Evolutionary conservation across 2,797 vertebrate genomes (phyloP), one percentile per base, ranked within the genome.

Genomic region (Crocidura indochinensis): DNA sequence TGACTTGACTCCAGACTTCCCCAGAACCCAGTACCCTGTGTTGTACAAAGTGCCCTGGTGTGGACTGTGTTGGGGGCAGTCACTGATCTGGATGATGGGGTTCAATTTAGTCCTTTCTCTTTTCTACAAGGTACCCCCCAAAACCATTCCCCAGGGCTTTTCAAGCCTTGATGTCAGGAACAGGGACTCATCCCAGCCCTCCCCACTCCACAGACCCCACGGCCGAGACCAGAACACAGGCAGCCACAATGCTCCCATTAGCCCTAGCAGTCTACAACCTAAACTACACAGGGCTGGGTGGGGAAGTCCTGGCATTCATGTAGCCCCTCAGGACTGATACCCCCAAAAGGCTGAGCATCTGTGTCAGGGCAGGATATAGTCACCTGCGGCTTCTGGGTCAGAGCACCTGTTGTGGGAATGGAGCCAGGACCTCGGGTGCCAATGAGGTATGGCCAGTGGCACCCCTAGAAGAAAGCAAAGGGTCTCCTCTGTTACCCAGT

Each of bases 381-480:
- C 64, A 74, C 56, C 64, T 47, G 19, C 15, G 49, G 56, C 84
- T 65, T 44, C n/a, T 19, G 26, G 62, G 56, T 46, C 79, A 46
- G 6, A 31, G 71, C 82, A 82, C 82, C 84, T 92, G 79, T 76
- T 20, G 0, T 9, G 29, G 79, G 69, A 53, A 4, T 26, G 44
- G 12, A n/a, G 87, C 84, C 91, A 95, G 64, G 69, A 53, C 72
- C 76, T 49, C 2, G 19, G 68, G 19, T 44, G 27, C 38, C 24
- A 11, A 2, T 6, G 27, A 44, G 38, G 14, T 49, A 11, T 7
- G 31, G 56, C 27, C 53, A 44, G 10, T 53, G 72, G 22, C 29
- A 29, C 8, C n/a, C 5, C 49, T 53, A 72, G 29, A 73, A 24
- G 44, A 62, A 74, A 73, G 49, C 64, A 44, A 65, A 6, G 91